phyloP scores from a whole-genome alignment of 2,797 vertebrate species.

The Capromys pilorides region DNA sequence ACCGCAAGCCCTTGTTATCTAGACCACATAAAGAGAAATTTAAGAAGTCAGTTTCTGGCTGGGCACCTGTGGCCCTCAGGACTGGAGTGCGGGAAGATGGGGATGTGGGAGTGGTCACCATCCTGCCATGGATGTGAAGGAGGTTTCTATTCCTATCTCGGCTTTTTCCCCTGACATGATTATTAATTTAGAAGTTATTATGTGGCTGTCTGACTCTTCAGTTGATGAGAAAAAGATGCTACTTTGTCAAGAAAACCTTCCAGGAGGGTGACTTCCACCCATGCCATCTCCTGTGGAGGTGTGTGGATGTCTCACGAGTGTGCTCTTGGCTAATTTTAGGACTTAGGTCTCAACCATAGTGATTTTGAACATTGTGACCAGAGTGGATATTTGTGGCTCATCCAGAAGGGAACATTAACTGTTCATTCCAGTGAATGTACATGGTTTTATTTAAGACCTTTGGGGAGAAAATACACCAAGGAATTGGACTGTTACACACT shows the following conservation, averaged over 20 bases:
- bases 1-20: background rate
- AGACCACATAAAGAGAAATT: background rate
- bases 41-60: background rate
- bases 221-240: background rate
- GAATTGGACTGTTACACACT: background rate
- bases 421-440: constrained; percentile 19
- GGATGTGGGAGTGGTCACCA: background rate
- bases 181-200: background rate
- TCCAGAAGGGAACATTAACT: constrained; percentile 14
- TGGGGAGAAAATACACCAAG: background rate
- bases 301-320: background rate
- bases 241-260: background rate
- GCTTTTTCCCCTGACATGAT: background rate
- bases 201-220: background rate
- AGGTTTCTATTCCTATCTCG: background rate
- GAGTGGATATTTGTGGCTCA: background rate
- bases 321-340: background rate
- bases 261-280: background rate
- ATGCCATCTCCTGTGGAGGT: background rate
- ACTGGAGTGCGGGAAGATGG: background rate
- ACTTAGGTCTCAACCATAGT: background rate
- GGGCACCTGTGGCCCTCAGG: background rate
- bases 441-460: constrained; percentile 17
- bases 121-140: background rate
- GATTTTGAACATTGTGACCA: background rate